Conservation (phyloP, 2,888 invertebrate genomes). For the Drosophila falleni region DNA sequence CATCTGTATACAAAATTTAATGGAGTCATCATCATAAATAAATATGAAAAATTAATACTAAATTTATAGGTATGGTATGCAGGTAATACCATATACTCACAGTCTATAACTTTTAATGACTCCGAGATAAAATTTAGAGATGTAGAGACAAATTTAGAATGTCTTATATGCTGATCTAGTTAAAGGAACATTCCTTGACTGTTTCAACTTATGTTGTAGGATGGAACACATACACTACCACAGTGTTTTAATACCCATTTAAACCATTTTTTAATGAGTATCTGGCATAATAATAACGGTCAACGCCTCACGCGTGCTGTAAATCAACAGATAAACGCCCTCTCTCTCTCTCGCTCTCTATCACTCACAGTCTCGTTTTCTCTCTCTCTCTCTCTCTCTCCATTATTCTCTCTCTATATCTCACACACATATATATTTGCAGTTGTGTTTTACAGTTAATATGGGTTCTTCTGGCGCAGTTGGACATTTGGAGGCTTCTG, state of each 20-base stretch:
- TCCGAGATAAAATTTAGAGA: too few relatives aligned
- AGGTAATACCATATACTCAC: too few relatives aligned
- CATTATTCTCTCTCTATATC: neutral
- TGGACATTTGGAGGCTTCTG: constrained; percentile 46
- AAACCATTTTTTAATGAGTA: neutral
- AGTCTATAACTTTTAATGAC: too few relatives aligned
- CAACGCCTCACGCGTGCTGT: constrained; percentile 52
- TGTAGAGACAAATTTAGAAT: too few relatives aligned
- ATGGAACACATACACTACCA: neutral
- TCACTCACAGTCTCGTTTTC: neutral
- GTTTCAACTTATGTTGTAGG: neutral
- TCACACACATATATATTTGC: neutral
- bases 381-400: neutral
- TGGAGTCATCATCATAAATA: too few relatives aligned
- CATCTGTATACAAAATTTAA: neutral
- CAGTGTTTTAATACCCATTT: neutral
- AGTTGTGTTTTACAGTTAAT: constrained; percentile 30
- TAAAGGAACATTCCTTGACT: neutral
- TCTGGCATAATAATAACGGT: constrained; percentile 27
- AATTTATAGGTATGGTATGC: too few relatives aligned
- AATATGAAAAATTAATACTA: neutral
- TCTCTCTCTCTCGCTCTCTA: neutral
- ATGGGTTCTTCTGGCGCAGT: constrained; percentile 10
- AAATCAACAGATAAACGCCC: constrained; percentile 74
- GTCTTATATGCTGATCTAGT: too few relatives aligned